These are phyloP conservation scores for Perdita meconis DNA, from an alignment of 2,888 invertebrate genomes.

Conservation along the genomic window DNA sequence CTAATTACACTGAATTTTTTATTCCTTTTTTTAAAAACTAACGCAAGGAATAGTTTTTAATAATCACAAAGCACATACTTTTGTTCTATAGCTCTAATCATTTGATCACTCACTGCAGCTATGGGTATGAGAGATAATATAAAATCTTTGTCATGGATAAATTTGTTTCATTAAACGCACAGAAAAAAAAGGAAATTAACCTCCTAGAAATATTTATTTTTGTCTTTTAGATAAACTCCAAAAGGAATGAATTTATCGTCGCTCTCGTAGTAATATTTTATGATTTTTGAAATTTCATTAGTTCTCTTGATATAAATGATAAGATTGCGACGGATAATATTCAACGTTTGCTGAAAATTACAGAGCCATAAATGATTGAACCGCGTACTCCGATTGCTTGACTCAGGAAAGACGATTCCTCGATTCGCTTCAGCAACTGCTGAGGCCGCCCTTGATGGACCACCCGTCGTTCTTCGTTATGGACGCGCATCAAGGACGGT, in stretches of 20 bases:
- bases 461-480: slow-evolving; percentile 76
- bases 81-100: too few species aligned
- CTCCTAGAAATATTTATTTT: not conserved
- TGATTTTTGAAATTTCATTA: not conserved
- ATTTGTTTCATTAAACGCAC: too few species aligned
- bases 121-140: too few species aligned
- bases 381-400: slow-evolving; percentile 42
- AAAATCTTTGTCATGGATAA: too few species aligned
- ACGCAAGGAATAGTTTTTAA: too few species aligned
- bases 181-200: too few species aligned
- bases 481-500: slow-evolving; percentile 70
- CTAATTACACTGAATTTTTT: too few species aligned
- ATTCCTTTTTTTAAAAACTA: too few species aligned
- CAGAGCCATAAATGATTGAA: slow-evolving; percentile 53
- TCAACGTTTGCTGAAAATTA: slow-evolving; percentile 39
- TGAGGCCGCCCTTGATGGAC: slow-evolving; percentile 74
- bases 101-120: too few species aligned
- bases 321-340: slow-evolving; percentile 11
- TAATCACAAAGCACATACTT: too few species aligned
- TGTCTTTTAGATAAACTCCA: not conserved
- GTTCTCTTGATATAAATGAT: not conserved
- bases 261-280: not conserved
- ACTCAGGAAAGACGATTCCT: slow-evolving; percentile 56
- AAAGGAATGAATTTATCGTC: not conserved
- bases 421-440: slow-evolving; percentile 75